These are phyloP conservation scores for Agrilus biguttatus DNA, from an alignment of 2,888 invertebrate genomes.

Conservation along the genomic window DNA sequence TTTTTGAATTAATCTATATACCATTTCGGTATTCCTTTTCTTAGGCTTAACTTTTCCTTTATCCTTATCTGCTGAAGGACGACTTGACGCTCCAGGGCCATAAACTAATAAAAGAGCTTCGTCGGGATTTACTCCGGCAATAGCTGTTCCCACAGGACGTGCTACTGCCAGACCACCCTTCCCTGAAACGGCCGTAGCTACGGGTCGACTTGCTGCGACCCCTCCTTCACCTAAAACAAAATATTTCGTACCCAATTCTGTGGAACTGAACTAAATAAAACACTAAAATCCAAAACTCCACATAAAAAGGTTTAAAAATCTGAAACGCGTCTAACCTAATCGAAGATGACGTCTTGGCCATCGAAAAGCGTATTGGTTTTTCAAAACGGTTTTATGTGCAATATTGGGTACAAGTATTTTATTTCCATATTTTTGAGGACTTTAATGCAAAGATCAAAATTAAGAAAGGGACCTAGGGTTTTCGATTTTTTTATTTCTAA, in stretches of 20 bases:
- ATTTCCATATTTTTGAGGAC: too few species aligned
- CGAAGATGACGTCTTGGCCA: not conserved
- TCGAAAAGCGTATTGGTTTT: too few species aligned
- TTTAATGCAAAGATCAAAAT: too few species aligned
- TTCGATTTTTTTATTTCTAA: too few species aligned
- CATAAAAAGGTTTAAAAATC: too few species aligned
- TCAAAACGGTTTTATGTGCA: not conserved
- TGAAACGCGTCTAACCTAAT: too few species aligned
- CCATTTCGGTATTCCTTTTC: conserved; percentile 14
- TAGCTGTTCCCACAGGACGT: conserved; percentile 56
- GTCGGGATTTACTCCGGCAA: conserved; percentile 52
- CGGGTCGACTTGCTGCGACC: conserved; percentile 55
- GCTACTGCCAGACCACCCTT: conserved; percentile 55
- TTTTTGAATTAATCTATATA: conserved; percentile 26
- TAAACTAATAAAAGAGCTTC: conserved; percentile 27
- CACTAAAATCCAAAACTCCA: too few species aligned
- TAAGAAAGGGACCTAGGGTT: too few species aligned
- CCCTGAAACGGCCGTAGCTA: conserved; percentile 56
- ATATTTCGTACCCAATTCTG: conserved; percentile 1
- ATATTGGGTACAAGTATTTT: too few species aligned
- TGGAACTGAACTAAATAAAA: too few species aligned
- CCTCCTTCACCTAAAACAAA: conserved; percentile 46
- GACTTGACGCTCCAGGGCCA: conserved; percentile 3
- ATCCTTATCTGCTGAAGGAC: conserved; percentile 5
- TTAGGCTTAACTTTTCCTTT: conserved; percentile 5